phyloP scores from a whole-genome alignment of 1,140 invertebrate genomes.

The Cydia strobilella region DNA sequence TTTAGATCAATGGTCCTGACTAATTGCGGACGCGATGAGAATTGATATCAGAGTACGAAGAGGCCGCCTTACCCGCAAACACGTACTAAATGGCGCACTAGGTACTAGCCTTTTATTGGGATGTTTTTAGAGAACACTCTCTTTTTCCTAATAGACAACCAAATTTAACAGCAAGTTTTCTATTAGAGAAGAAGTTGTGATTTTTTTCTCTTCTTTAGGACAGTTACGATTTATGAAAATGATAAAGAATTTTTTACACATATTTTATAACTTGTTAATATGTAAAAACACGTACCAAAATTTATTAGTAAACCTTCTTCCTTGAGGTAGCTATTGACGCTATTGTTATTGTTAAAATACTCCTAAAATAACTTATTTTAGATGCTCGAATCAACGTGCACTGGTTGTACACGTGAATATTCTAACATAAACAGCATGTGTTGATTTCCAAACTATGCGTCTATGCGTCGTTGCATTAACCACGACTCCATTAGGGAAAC shows the following conservation, averaged over 20 bases:
- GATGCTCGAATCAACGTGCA: not conserved
- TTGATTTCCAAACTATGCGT: not conserved
- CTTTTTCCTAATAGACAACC: no score
- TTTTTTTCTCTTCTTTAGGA: no score
- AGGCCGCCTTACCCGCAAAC: not conserved
- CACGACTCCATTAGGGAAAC: no score
- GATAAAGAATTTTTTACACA: no score
- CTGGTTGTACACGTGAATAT: not conserved
- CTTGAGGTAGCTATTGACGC: not conserved
- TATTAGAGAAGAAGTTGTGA: no score
- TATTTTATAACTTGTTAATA: no score
- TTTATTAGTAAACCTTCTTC: not conserved
- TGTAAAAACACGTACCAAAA: no score
- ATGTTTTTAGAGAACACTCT: no score
- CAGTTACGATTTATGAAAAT: no score
- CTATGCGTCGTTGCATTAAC: not conserved
- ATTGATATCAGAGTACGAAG: slow-evolving; percentile 6
- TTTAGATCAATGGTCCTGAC: no score
- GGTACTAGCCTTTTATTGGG: no score
- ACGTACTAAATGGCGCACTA: not conserved
- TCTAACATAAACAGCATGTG: not conserved
- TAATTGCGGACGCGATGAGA: slow-evolving; percentile 13
- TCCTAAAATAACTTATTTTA: slow-evolving; percentile 1
- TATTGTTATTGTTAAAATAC: slow-evolving; percentile 9
- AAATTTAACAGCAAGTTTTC: no score